Percentiles rank a stretch among this genome's conserved stretches.
Conservation (phyloP, 1,140 invertebrate genomes). For the Papilio helenus region DNA sequence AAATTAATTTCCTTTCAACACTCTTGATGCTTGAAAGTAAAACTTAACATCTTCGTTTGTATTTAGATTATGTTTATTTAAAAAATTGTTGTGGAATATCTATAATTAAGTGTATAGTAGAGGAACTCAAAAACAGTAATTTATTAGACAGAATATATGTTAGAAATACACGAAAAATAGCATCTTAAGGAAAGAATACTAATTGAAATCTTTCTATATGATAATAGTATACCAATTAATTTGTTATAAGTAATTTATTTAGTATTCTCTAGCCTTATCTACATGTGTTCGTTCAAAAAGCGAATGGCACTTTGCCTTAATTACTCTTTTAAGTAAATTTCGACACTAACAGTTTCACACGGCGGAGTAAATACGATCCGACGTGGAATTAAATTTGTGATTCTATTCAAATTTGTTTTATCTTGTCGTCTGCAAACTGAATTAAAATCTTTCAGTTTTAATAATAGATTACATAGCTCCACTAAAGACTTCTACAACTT, state of each 20-base stretch:
- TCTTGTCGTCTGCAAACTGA: constrained; percentile 1
- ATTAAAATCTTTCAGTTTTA: constrained; percentile 21
- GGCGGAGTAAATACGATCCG: constrained; percentile 11
- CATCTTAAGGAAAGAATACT: too few species aligned
- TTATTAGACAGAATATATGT: too few species aligned
- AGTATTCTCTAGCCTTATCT: background rate
- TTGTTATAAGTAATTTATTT: background rate
- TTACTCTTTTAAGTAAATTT: constrained; percentile 23
- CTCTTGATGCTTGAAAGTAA: background rate
- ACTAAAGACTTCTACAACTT: background rate
- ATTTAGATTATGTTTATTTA: background rate
- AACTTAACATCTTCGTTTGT: background rate
- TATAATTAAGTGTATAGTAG: too few species aligned
- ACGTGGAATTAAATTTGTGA: constrained; percentile 17
- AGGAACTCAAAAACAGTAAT: too few species aligned
- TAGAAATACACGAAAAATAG: too few species aligned
- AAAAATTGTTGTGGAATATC: too few species aligned
- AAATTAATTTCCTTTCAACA: background rate
- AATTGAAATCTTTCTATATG: background rate
- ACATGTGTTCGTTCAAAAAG: background rate
- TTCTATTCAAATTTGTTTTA: constrained; percentile 20
- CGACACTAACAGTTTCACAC: constrained; percentile 10
- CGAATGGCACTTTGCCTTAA: constrained; percentile 17
- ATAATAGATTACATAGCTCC: background rate
- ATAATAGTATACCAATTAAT: background rate